phyloP scores from a whole-genome alignment of 2,797 vertebrate species.

The Tenualosa thibaudeaui region DNA sequence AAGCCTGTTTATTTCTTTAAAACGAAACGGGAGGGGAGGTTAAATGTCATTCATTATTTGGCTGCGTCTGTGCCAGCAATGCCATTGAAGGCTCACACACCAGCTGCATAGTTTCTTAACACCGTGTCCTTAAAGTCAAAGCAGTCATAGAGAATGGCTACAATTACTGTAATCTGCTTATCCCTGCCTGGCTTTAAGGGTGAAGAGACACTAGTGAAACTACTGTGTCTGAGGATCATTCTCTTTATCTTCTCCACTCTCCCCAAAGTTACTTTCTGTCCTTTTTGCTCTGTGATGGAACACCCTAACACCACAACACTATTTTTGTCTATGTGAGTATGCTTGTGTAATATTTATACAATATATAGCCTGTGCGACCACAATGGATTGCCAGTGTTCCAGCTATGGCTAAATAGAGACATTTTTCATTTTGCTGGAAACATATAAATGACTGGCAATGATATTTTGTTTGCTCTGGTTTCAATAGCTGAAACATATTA shows the following conservation, averaged over 20 bases:
- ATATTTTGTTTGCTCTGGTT: conserved; percentile 29
- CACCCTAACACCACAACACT: background rate
- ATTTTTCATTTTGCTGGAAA: conserved; percentile 25
- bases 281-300: background rate
- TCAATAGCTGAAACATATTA: conserved; percentile 29
- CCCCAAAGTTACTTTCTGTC: background rate
- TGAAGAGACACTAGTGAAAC: background rate
- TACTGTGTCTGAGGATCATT: conserved; percentile 4
- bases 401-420: background rate
- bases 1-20: conserved; percentile 13
- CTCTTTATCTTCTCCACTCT: background rate
- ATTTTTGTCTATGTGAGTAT: background rate
- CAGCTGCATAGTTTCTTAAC: conserved; percentile 4
- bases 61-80: background rate
- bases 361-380: background rate
- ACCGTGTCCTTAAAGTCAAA: conserved; percentile 11
- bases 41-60: conserved; percentile 19
- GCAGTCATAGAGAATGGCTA: conserved; percentile 24
- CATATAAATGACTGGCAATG: conserved; percentile 12
- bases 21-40: background rate
- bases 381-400: background rate
- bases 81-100: background rate
- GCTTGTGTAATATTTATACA: background rate
- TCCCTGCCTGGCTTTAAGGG: conserved; percentile 10
- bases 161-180: conserved; percentile 21